Base-by-base conservation (phyloP, 2,888 invertebrate species). In the Phaedon cochleariae region DNA sequence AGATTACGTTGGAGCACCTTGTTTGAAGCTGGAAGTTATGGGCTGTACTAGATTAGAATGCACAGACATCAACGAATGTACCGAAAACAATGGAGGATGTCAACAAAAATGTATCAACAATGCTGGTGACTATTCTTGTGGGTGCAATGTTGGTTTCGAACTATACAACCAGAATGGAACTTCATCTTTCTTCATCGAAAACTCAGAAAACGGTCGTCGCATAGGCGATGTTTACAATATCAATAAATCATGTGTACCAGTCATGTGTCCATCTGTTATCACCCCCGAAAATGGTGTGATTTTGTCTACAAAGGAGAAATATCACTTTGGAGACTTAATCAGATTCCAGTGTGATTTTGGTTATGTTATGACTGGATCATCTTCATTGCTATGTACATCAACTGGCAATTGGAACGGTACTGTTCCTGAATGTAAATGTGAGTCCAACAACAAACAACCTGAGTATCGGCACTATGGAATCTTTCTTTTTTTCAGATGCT, bases 331-430 rank as follows among this genome's bases (percentile, higher is more conserved):
- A 0, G 96, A 97, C 82, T 86, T 93, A 46, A 91, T 96, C 0
- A 90, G 90, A 71, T 97, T 97, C 87, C 95, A 95, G 78, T 98
- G 98, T 80, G 90, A 96, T 77, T 97, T 97, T 82, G 98, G 98
- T 17, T 96, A 94, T 80, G 92, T 96, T 0, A 92, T 97, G 89
- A 90, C 92, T 65, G 97, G 97, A 57, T 92, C 93, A 55, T 89
- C 94, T 0, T 90, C 93, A 4, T 85, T 98, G 17, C 86, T 94
- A 60, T 98, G 98, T 82, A 91, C 93, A 1, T 93, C 94, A 3
- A 92, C 91, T 80, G 98, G 98, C 53, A 89, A 88, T 31, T 98
- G 98, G 98, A 96, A 97, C 81, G 96, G 96, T 74, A 91, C 95
- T 4, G 90, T 92, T 46, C 98, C 98, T 3, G 92, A 93, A 83